A percentile compares a stretch with the other conserved stretches of the same genome.
These are phyloP conservation scores for Amphilophus citrinellus DNA, from an alignment of 2,113 vertebrate species.

Conservation along the genomic window DNA sequence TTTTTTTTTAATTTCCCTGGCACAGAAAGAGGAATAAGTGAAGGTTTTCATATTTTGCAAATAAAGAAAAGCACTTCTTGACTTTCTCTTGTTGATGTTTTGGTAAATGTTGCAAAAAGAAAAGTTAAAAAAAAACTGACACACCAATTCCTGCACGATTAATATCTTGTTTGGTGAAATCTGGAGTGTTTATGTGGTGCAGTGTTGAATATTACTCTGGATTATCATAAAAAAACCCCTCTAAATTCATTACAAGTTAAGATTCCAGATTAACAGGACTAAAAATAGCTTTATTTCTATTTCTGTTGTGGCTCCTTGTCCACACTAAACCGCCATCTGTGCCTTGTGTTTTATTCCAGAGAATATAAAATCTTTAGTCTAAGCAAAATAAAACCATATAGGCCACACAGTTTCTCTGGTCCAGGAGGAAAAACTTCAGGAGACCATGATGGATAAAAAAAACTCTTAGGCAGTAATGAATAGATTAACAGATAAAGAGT, in stretches of 20 bases:
- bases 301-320: background rate
- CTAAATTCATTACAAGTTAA: background rate
- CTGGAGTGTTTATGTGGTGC: background rate
- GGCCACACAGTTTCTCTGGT: background rate
- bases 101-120: background rate
- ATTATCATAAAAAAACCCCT: background rate
- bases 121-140: too few relatives aligned
- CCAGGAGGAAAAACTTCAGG: background rate
- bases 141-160: too few relatives aligned
- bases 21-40: fast-evolving
- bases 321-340: background rate
- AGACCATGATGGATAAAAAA: background rate
- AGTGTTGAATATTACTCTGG: fast-evolving
- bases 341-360: background rate
- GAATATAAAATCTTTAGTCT: background rate
- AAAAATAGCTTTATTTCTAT: fast-evolving
- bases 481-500: background rate
- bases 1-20: background rate
- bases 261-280: background rate
- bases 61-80: fast-evolving
- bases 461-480: background rate
- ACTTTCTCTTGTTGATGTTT: background rate
- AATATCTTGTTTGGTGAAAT: background rate
- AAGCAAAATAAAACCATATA: background rate
- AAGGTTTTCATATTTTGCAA: background rate